Evolutionary conservation across 2,888 invertebrate genomes (phyloP).

Genomic region (Harpalus rubripes): DNA sequence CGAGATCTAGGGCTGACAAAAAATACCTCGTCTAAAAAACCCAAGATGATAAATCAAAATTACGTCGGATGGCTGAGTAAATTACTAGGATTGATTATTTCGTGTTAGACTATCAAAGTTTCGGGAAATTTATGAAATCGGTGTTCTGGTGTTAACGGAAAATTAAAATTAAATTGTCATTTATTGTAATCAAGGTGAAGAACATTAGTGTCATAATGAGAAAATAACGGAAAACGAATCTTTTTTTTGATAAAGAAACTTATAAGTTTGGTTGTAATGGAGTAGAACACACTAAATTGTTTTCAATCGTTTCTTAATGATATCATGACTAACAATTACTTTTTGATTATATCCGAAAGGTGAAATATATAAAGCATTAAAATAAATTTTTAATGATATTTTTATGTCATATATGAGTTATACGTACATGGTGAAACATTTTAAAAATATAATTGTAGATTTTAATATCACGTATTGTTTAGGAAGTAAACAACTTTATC

Average conservation of each 20-base stretch:
- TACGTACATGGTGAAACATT: too few species aligned
- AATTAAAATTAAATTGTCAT: slow-evolving; percentile 62
- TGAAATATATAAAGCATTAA: background rate
- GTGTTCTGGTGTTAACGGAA: slow-evolving; percentile 39
- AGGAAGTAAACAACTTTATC: slow-evolving; percentile 6
- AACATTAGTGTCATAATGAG: slow-evolving; percentile 37
- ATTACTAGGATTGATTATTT: slow-evolving; percentile 11
- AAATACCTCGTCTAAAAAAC: slow-evolving; percentile 8
- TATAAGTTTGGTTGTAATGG: slow-evolving; percentile 6
- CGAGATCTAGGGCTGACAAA: slow-evolving; percentile 29
- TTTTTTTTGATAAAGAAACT: slow-evolving; percentile 30
- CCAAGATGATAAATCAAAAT: slow-evolving; percentile 36
- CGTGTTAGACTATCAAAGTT: slow-evolving; percentile 10
- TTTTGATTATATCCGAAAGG: background rate
- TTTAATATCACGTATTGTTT: background rate
- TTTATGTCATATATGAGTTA: too few species aligned
- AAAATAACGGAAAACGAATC: slow-evolving; percentile 32
- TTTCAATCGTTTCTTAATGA: slow-evolving; percentile 6
- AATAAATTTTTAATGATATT: too few species aligned
- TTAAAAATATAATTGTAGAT: background rate
- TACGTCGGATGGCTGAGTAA: background rate
- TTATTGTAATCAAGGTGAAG: slow-evolving; percentile 48
- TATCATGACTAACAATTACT: background rate
- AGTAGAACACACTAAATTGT: slow-evolving; percentile 8
- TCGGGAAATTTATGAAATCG: slow-evolving; percentile 23